Conservation (phyloP, 2,113 vertebrate species). For the Corvus moneduloides region DNA sequence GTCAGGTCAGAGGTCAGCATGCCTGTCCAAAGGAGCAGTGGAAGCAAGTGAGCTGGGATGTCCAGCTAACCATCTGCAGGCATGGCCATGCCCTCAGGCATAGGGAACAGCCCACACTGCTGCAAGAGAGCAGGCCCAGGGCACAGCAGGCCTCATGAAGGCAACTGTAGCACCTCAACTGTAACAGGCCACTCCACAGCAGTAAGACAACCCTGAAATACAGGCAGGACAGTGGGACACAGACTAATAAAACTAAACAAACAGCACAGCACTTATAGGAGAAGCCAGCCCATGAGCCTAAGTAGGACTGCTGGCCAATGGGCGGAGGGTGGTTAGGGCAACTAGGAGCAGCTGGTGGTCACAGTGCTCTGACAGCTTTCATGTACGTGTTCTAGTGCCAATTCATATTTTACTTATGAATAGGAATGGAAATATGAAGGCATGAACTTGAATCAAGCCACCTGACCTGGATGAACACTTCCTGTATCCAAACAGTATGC, state of each 20-base stretch:
- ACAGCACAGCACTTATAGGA: accelerated
- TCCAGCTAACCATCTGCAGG: background rate
- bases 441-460: background rate
- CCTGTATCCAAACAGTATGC: too few relatives aligned
- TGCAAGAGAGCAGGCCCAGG: background rate
- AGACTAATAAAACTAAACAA: accelerated
- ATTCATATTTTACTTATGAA: background rate
- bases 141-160: background rate
- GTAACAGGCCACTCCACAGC: too few relatives aligned
- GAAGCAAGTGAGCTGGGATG: background rate
- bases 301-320: background rate
- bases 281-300: accelerated
- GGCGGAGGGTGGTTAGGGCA: background rate
- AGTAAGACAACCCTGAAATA: accelerated
- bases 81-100: background rate
- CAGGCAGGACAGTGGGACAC: too few relatives aligned
- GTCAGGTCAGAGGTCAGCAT: accelerated
- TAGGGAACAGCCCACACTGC: accelerated
- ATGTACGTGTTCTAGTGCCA: background rate
- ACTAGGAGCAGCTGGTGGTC: background rate
- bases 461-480: background rate
- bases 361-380: background rate
- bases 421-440: accelerated
- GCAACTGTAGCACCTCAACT: background rate
- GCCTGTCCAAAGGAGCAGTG: accelerated